phyloP scores from a whole-genome alignment of 1,140 invertebrate genomes.

The Penaeus vannamei region DNA sequence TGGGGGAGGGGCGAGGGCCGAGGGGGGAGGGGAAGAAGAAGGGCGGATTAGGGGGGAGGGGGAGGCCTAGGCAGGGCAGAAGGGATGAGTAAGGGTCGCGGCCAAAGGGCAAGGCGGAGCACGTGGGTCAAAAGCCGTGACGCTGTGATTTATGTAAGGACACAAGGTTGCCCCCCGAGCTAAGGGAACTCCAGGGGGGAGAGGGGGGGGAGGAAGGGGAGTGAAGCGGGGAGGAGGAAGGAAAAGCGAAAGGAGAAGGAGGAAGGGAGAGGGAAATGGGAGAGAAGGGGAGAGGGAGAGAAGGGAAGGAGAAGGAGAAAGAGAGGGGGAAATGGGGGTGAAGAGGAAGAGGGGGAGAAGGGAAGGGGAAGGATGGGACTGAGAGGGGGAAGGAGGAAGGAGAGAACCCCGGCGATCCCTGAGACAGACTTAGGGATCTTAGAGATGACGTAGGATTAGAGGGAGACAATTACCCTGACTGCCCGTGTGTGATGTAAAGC shows the following conservation, averaged over 20 bases:
- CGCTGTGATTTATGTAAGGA: too few relatives aligned
- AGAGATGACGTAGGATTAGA: too few relatives aligned
- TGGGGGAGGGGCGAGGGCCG: neutral
- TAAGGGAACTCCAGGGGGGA: too few relatives aligned
- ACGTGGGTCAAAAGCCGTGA: too few relatives aligned
- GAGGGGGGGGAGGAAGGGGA: neutral
- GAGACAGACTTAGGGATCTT: too few relatives aligned
- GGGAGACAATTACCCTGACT: too few relatives aligned
- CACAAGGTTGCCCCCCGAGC: too few relatives aligned
- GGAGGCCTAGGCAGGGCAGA: neutral
- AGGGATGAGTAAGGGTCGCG: neutral
- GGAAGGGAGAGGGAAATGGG: neutral
- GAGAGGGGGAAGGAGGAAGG: neutral
- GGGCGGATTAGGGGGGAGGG: neutral
- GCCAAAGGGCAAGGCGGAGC: too few relatives aligned
- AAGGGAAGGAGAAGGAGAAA: neutral
- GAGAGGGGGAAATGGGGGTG: slow-evolving; percentile 9
- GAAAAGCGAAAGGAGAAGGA: neutral
- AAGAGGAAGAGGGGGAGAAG: slow-evolving; percentile 5
- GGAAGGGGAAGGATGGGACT: neutral
- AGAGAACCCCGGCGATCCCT: neutral
- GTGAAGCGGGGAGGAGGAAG: neutral
- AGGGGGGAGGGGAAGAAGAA: neutral
- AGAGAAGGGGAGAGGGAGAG: neutral
- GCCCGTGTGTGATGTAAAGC: too few relatives aligned